phyloP scores from a whole-genome alignment of 92 coral and sea anemone genomes.

The Muricea muricata region DNA sequence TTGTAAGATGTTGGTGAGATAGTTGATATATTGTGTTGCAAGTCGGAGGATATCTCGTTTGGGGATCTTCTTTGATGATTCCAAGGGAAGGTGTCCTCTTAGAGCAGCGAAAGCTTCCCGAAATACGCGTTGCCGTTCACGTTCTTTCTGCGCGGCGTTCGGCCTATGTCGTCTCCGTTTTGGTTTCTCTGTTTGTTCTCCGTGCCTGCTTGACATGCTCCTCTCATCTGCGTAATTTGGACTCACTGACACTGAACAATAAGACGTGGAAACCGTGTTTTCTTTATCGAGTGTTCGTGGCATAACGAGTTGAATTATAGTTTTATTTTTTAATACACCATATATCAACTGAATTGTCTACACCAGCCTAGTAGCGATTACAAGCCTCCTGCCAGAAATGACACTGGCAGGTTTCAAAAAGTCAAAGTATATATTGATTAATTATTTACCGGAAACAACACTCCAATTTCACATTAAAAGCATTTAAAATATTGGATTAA shows the following conservation, averaged over 20 bases:
- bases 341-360: neutral
- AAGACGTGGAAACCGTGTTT: neutral
- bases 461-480: slow-evolving; percentile 18
- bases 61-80: slow-evolving; percentile 45
- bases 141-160: slow-evolving; percentile 46
- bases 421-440: slow-evolving; percentile 34
- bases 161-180: slow-evolving; percentile 37
- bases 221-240: neutral
- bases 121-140: slow-evolving; percentile 42
- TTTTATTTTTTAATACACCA: neutral
- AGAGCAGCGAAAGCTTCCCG: slow-evolving; percentile 34
- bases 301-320: neutral
- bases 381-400: slow-evolving; percentile 26
- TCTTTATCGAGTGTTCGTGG: slow-evolving; percentile 29
- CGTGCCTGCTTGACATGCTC: neutral
- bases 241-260: neutral
- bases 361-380: slow-evolving; percentile 1
- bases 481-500: slow-evolving; percentile 8
- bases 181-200: slow-evolving; percentile 24
- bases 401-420: neutral
- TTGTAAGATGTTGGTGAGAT: slow-evolving; percentile 24
- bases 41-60: slow-evolving; percentile 39
- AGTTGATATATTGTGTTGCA: slow-evolving; percentile 39
- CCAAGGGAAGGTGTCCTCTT: slow-evolving; percentile 30
- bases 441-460: slow-evolving; percentile 35